Evolutionary conservation across 2,888 invertebrate genomes (phyloP), one percentile per base, ranked within the genome.

Genomic region (Nysson spinosus): DNA sequence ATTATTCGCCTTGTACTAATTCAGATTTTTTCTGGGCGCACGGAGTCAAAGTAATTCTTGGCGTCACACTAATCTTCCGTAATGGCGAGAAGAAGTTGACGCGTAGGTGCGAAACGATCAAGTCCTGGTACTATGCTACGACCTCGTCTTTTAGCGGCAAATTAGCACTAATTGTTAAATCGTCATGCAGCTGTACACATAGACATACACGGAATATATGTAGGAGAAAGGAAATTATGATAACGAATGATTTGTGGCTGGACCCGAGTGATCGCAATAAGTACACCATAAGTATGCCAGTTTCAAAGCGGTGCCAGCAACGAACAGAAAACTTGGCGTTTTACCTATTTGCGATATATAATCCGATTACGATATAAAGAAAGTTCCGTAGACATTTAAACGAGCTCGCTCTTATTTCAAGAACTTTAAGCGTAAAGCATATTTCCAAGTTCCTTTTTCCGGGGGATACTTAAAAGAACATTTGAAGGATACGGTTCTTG

Each of bases 151-250:
- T 39, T 34, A 30, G 17, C 52, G 42, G 28, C 22, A 37, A 52
- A 72, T 72, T 60, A 69, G 46, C 52, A 49, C 40, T 71, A 54
- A 62, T 46, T 47, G 44, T 55, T 64, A 55, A 68, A 71, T 71
- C 34, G 34, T 14, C 34, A 6, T 12, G 14, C 34, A 34, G 14
- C 6, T 3, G 14, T 5, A 34, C n/a, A n/a, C n/a, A n/a, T n/a
- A n/a, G n/a, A n/a, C 14, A 3, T 34, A 6, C 34, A 7, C 16
- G 12, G 12, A 34, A 24, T 11, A 14, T 1, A 12, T 2, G 26
- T 26, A 7, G 28, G 43, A 3, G 26, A 14, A 12, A 28, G 7
- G 16, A n/a, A n/a, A n/a, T n/a, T n/a, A n/a, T n/a, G n/a, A n/a
- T n/a, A n/a, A n/a, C n/a, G n/a, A n/a, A n/a, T n/a, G n/a, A n/a